phyloP scores from a whole-genome alignment of 2,888 invertebrate genomes.

The Lordiphosa andalusiaca region DNA sequence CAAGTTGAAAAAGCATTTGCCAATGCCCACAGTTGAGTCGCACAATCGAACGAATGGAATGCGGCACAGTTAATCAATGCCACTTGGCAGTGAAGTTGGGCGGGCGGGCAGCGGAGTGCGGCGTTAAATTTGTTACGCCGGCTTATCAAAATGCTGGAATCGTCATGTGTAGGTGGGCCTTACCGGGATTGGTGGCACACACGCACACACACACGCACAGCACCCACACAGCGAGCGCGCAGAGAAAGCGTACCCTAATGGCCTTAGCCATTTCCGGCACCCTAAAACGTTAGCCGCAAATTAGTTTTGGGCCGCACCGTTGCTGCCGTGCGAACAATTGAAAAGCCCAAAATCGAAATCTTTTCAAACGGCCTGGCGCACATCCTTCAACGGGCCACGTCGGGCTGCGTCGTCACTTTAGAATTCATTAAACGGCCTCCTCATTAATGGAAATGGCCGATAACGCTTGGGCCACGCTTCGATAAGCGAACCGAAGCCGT shows the following conservation, averaged over 20 bases:
- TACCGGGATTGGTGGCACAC: constrained; percentile 19
- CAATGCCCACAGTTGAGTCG: constrained; percentile 36
- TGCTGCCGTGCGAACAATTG: constrained; percentile 69
- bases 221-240: constrained; percentile 19
- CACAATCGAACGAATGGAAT: background rate
- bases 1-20: constrained; percentile 43
- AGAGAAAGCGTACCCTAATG: constrained; percentile 46
- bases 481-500: constrained; percentile 54
- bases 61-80: constrained; percentile 66
- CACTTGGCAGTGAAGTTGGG: constrained; percentile 28
- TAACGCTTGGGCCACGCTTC: constrained; percentile 72
- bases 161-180: constrained; percentile 64
- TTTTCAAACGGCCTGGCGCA: constrained; percentile 63
- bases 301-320: constrained; percentile 59
- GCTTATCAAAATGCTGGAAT: constrained; percentile 66
- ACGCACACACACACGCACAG: constrained; percentile 32
- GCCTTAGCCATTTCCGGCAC: constrained; percentile 69
- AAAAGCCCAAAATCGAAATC: constrained; percentile 70
- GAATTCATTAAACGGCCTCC: constrained; percentile 73
- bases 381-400: constrained; percentile 57
- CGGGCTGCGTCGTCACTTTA: constrained; percentile 46
- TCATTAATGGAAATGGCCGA: constrained; percentile 75
- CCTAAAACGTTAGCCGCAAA: constrained; percentile 71
- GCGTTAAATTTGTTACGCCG: constrained; percentile 65
- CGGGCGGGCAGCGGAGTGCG: background rate